Evolutionary conservation across 2,797 vertebrate species (phyloP).

Genomic region (Platalea minor): DNA sequence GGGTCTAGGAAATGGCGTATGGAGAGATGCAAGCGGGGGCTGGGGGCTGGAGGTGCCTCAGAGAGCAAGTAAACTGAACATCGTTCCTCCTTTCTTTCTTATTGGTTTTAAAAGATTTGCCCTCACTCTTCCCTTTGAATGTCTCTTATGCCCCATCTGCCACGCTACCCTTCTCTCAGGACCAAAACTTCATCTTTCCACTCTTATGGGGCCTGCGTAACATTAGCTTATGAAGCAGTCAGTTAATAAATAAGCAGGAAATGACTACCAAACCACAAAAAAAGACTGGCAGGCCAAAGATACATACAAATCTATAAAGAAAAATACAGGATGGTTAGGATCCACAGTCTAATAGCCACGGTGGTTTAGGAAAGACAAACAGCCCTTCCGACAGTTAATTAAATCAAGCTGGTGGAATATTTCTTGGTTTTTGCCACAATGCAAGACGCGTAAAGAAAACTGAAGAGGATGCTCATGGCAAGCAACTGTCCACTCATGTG

Average conservation of each 20-base stretch:
- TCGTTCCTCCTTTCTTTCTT: background rate
- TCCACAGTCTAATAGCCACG: background rate
- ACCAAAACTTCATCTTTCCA: background rate
- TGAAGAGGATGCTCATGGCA: background rate
- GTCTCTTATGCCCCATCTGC: background rate
- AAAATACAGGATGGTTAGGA: conserved; percentile 12
- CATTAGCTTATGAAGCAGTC: background rate
- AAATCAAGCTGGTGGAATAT: background rate
- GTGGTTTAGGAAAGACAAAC: conserved; percentile 12
- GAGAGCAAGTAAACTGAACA: background rate
- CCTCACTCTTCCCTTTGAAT: background rate
- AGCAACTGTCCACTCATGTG: background rate
- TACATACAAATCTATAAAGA: background rate
- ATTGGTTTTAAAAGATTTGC: background rate
- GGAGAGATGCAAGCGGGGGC: background rate
- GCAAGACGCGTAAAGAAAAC: background rate
- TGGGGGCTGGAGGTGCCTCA: background rate
- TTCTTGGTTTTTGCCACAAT: background rate
- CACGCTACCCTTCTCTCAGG: background rate
- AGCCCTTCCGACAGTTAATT: conserved; percentile 2
- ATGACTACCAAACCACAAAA: conserved; percentile 46
- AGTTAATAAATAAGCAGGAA: background rate
- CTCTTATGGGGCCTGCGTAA: background rate
- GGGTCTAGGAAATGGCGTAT: background rate
- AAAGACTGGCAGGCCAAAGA: background rate